Base-by-base conservation (phyloP, 2,888 invertebrate genomes). In the Chironomus riparius region DNA sequence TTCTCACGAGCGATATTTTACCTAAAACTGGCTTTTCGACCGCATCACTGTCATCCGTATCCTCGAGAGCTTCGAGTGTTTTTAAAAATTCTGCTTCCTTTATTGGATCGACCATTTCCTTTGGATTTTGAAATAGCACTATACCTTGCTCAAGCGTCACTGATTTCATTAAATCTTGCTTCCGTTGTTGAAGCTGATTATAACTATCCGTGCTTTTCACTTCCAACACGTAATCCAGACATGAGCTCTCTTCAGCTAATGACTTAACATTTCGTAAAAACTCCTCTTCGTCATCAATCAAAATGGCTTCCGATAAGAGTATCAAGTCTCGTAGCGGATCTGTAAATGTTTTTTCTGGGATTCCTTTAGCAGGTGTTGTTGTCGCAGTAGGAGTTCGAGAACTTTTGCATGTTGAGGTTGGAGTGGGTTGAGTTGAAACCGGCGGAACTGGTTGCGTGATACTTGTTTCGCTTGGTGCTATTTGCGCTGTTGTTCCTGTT, bases 271-370 rank as follows among this genome's bases (percentile, higher is more conserved):
- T 85, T 2, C 86, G 83, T 4, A 82, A 80, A 73, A 84, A 85
- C 61, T 81, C 82, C 0, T 83, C 80, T 48, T 82, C 82, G 3
- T 82, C 79, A 10, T 81, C 75, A 4, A 70, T 78, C 18, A 77
- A 61, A 47, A 77, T 77, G 12, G 78, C 28, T 78, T 88, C 87
- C 0, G 88, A 86, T 79, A 88, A 83, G 6, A 87, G 80, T 24
- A 92, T 86, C 28, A 92, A 82, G 80, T 91, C 90, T 50, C 88
- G 85, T 22, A 91, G 81, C 13, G 88, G 90, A 83, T 91, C 91
- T 13, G 82, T 82, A 80, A 76, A 76, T n/a, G 82, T 85, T 13
- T 77, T 77, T 56, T 77, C 78, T 28, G 77, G 50, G 65, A 77
- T 69, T 76, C 73, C 50, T 77, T 78, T 76, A 76, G 78, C 61